A percentile compares a stretch with the other conserved stretches of the same genome.
Conservation (phyloP, 2,888 invertebrate species). For the Diplolepis rosae region DNA sequence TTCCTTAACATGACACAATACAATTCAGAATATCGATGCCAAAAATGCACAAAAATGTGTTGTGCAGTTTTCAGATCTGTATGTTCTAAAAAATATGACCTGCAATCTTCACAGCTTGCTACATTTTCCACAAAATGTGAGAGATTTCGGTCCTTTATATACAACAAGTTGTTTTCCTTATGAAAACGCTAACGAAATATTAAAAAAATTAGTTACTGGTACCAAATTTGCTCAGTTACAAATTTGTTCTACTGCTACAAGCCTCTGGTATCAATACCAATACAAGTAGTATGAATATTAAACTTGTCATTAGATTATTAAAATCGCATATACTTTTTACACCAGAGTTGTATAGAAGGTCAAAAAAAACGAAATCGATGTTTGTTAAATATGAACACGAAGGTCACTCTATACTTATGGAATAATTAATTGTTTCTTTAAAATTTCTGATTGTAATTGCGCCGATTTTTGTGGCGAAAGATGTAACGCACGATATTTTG, state of each 20-base stretch:
- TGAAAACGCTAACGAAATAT: conserved; percentile 33
- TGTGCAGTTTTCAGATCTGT: too few relatives aligned
- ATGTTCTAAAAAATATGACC: conserved; percentile 30
- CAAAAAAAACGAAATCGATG: conserved; percentile 6
- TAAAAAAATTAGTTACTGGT: conserved; percentile 27
- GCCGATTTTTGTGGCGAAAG: neutral
- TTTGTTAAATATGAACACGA: neutral
- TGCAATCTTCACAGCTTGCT: conserved; percentile 31
- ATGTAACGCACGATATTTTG: neutral
- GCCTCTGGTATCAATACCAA: neutral
- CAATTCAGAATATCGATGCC: conserved; percentile 36
- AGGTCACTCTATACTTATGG: neutral
- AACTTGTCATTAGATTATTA: neutral
- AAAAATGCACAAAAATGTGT: conserved; percentile 32
- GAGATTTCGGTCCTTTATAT: conserved; percentile 34
- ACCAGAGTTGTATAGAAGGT: neutral
- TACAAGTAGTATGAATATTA: conserved; percentile 1
- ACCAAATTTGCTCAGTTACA: conserved; percentile 33
- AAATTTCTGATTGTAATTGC: conserved; percentile 1
- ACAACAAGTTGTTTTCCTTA: conserved; percentile 31
- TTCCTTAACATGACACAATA: conserved; percentile 39
- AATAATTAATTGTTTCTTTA: neutral
- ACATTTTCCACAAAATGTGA: conserved; percentile 28
- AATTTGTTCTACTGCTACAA: conserved; percentile 2
- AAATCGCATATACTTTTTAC: neutral